Evolutionary conservation across 1,140 invertebrate species (phyloP).

Genomic region (Planococcus citri): DNA sequence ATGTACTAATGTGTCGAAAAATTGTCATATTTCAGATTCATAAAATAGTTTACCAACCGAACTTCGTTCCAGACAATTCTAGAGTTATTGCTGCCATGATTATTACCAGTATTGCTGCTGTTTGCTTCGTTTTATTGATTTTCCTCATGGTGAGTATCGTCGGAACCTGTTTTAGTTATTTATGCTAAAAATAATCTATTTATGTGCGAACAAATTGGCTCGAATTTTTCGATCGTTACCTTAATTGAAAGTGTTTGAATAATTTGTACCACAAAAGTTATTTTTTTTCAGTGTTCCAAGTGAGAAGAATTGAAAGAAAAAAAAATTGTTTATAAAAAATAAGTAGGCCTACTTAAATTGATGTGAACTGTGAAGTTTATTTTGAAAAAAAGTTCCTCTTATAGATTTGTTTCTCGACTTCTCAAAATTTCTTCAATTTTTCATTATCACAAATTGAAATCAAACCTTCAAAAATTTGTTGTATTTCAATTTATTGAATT

Average conservation of each 20-base stretch:
- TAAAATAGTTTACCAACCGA: slow-evolving; percentile 10
- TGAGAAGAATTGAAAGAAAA: too few relatives aligned
- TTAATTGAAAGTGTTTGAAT: not conserved
- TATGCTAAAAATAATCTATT: not conserved
- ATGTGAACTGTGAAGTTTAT: too few relatives aligned
- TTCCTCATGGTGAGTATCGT: slow-evolving; percentile 46
- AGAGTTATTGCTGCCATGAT: slow-evolving; percentile 40
- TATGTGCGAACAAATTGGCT: not conserved
- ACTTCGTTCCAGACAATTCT: slow-evolving; percentile 8
- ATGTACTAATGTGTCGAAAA: not conserved
- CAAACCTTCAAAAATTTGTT: too few relatives aligned
- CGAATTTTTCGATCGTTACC: not conserved
- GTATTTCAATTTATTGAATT: too few relatives aligned
- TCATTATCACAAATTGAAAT: too few relatives aligned
- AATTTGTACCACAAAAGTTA: too few relatives aligned
- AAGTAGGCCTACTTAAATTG: too few relatives aligned
- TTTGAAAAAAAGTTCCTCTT: too few relatives aligned
- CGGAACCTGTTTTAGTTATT: not conserved
- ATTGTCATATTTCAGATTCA: not conserved
- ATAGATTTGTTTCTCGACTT: too few relatives aligned
- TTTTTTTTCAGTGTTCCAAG: too few relatives aligned
- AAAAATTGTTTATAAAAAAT: too few relatives aligned
- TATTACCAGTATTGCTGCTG: slow-evolving; percentile 39
- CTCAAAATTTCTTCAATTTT: too few relatives aligned
- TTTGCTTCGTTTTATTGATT: slow-evolving; percentile 46